Percentiles rank a stretch among this genome's conserved stretches.
Evolutionary conservation across 2,113 vertebrate species (phyloP).

Genomic region (Pachyramphus minor): DNA sequence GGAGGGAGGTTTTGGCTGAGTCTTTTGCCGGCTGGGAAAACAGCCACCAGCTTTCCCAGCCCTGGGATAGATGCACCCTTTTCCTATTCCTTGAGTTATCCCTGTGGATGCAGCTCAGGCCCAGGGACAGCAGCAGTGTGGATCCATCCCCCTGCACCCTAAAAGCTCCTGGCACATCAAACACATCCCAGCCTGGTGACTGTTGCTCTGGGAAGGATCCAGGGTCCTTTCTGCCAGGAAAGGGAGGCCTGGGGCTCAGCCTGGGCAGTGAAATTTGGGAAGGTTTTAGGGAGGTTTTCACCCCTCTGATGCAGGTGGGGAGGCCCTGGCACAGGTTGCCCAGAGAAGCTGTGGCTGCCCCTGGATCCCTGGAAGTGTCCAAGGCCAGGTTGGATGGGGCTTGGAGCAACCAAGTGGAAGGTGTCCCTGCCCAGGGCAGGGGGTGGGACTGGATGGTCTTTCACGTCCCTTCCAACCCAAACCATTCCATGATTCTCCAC

Average conservation of each 20-base stretch:
- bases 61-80: not conserved
- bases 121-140: not conserved
- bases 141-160: not conserved
- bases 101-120: not conserved
- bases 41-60: not conserved
- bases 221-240: fast-evolving
- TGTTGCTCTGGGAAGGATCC: not conserved
- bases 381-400: fast-evolving
- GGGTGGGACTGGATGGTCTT: fast-evolving
- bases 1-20: not conserved
- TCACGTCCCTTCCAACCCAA: not conserved
- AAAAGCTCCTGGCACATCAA: not conserved
- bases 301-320: fast-evolving
- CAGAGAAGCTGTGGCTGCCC: not conserved
- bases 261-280: not conserved
- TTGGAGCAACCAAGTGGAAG: fast-evolving
- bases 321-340: not conserved
- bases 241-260: fast-evolving
- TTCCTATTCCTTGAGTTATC: not conserved
- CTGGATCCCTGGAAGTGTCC: not conserved
- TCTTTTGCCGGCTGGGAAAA: not conserved
- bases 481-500: fast-evolving
- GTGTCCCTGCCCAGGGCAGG: not conserved
- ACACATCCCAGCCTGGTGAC: not conserved
- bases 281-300: not conserved